Conservation (phyloP, 1,140 invertebrate species). For the Akabosia matsudoensis region DNA sequence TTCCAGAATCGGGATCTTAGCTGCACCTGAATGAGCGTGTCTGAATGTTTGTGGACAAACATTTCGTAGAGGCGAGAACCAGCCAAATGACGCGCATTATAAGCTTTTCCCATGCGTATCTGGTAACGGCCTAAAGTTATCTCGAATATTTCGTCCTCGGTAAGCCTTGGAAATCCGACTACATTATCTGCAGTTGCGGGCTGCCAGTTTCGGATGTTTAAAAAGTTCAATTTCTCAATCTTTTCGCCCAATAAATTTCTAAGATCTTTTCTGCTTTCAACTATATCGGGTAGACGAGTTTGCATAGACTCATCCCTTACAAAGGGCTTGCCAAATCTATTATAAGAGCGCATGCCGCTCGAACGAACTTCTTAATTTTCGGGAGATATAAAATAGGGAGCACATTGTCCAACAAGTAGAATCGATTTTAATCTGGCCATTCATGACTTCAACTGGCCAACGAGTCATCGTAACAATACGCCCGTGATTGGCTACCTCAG, state of each 20-base stretch:
- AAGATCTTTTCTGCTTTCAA: too few species aligned
- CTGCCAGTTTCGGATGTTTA: background rate
- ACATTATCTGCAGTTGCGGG: background rate
- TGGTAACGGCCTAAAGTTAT: background rate
- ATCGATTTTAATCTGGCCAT: constrained; percentile 31
- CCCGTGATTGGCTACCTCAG: background rate
- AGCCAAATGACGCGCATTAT: background rate
- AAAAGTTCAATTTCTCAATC: too few species aligned
- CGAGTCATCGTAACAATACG: constrained; percentile 20
- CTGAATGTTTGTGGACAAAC: background rate
- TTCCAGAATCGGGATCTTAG: background rate
- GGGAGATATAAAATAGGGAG: background rate
- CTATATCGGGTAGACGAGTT: too few species aligned
- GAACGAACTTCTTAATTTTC: too few species aligned
- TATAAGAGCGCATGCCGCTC: too few species aligned
- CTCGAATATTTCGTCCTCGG: background rate
- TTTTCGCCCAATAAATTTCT: too few species aligned
- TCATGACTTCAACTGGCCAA: constrained; percentile 29
- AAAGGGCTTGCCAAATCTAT: too few species aligned
- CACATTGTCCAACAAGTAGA: constrained; percentile 3
- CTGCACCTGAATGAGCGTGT: background rate
- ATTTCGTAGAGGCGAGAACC: background rate
- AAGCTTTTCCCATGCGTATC: background rate
- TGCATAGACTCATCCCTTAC: background rate
- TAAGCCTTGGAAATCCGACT: background rate